Evolutionary conservation across 2,113 vertebrate species (phyloP).

Genomic region (Podarcis cretensis): DNA sequence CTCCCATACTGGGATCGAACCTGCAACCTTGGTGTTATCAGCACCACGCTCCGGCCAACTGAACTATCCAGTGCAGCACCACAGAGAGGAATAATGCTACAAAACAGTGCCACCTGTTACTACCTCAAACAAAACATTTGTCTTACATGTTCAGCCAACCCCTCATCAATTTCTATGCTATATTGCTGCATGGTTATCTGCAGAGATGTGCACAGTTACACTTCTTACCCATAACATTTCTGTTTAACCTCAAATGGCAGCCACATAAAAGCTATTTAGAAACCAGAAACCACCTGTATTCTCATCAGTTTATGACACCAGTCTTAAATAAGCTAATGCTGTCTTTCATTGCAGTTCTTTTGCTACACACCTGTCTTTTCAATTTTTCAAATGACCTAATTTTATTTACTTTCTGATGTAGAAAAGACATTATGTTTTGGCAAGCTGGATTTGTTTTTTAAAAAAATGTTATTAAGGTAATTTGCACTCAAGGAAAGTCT

Average conservation of each 20-base stretch:
- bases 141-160: background rate
- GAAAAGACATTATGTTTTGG: background rate
- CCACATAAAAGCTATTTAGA: background rate
- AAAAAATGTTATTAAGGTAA: background rate
- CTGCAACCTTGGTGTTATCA: too few relatives aligned
- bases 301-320: background rate
- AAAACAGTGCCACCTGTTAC: background rate
- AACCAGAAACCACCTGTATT: background rate
- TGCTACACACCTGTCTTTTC: background rate
- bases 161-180: background rate
- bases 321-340: background rate
- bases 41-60: too few relatives aligned
- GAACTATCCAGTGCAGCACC: background rate
- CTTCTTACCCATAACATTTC: background rate
- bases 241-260: background rate
- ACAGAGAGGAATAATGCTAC: background rate
- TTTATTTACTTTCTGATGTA: background rate
- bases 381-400: background rate
- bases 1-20: too few relatives aligned
- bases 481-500: background rate
- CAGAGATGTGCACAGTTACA: background rate
- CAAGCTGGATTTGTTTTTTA: background rate
- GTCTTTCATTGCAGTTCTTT: background rate
- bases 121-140: background rate
- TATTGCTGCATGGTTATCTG: background rate